Evolutionary conservation across 2,113 vertebrate species (phyloP), one percentile per base, ranked within the genome.

Genomic region (Antennarius striatus): DNA sequence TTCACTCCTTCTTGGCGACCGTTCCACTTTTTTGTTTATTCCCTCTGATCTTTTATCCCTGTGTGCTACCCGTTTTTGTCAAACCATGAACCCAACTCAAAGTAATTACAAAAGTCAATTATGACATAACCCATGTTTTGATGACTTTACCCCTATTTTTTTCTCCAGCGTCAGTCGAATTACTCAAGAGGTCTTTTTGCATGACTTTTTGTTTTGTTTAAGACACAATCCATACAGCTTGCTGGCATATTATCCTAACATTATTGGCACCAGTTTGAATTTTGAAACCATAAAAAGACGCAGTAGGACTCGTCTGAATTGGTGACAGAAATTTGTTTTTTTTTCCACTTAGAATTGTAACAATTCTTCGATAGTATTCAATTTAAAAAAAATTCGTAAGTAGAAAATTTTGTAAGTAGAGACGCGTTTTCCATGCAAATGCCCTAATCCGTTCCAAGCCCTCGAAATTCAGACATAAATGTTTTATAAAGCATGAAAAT

Each of bases 1-100:
- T 28, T 63, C 45, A 10, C 53, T 36, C 46, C 68, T 30, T 55
- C 55, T 5, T 57, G 5, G 0, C 50, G 7, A 10, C 42, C 28
- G 59, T 75, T 68, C 32, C 58, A 63, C 59, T 43, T 50, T 42
- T 39, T 43, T 49, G 16, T 11, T 48, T 13, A 1, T 56, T 60
- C 47, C 49, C 32, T 47, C 40, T 79, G 71, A 81, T 68, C 73
- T 63, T 46, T 59, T 66, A 65, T 64, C 48, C 8, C 42, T 46
- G 7, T 43, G 45, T 69, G 68, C 61, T 6, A 42, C 15, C 49
- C 22, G 22, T 22, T 68, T 79, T 56, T 62, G 12, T 57, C 46
- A 50, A 30, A 74, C 42, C 46, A 22, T n/a, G 57, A 61, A 60
- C 11, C 14, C 17, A 8, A 14, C 39, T 63, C 15, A 22, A 56